These are phyloP conservation scores for Limenitis camilla DNA, from an alignment of 2,888 invertebrate species.

Conservation along the genomic window DNA sequence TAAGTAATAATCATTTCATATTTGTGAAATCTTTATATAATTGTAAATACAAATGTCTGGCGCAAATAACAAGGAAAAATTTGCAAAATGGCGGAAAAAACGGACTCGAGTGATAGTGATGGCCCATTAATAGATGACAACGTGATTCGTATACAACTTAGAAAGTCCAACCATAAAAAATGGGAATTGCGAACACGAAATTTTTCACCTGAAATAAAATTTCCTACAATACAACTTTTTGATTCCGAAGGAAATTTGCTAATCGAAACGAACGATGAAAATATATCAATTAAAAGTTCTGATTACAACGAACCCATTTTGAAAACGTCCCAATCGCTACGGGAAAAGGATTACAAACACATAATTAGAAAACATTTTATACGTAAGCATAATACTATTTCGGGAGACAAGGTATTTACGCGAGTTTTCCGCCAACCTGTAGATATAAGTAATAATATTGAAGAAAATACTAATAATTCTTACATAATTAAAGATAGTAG, in stretches of 20 bases:
- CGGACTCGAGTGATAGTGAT: constrained; percentile 57
- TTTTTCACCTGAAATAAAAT: constrained; percentile 73
- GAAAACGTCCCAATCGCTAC: constrained; percentile 51
- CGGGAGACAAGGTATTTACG: constrained; percentile 61
- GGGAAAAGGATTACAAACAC: constrained; percentile 59
- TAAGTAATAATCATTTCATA: constrained; percentile 38
- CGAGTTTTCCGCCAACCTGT: constrained; percentile 50
- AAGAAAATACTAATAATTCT: constrained; percentile 28
- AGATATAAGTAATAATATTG: constrained; percentile 32
- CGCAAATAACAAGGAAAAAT: constrained; percentile 30
- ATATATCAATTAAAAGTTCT: constrained; percentile 64
- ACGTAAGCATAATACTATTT: constrained; percentile 61
- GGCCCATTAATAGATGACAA: constrained; percentile 69
- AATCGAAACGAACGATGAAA: constrained; percentile 76
- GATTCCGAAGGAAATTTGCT: constrained; percentile 77
- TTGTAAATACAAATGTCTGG: constrained; percentile 29
- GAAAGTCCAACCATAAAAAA: constrained; percentile 76
- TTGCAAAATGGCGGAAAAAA: constrained; percentile 51
- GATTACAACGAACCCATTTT: constrained; percentile 45
- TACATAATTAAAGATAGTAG: constrained; percentile 43
- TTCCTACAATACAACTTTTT: constrained; percentile 78
- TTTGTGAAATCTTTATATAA: constrained; percentile 29
- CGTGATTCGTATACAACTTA: constrained; percentile 76
- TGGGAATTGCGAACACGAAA: constrained; percentile 79
- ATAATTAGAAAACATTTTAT: constrained; percentile 47